These are phyloP conservation scores for Boloria selene DNA, from an alignment of 2,888 invertebrate genomes.

Conservation along the genomic window DNA sequence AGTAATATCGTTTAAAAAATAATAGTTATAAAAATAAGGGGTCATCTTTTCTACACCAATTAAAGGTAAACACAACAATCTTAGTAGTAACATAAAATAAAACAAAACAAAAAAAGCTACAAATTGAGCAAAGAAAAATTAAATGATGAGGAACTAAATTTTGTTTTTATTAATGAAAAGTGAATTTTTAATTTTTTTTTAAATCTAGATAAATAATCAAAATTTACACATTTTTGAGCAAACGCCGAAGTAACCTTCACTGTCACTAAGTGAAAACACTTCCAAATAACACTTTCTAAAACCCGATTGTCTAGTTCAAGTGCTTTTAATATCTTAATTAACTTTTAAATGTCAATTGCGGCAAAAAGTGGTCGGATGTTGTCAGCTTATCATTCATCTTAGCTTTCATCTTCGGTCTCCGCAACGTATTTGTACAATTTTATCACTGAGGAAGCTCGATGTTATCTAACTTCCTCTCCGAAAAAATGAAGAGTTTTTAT, in stretches of 20 bases:
- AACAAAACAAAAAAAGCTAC: too few species aligned
- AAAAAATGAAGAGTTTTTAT: constrained; percentile 4
- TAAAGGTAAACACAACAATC: too few species aligned
- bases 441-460: constrained; percentile 2
- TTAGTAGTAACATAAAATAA: too few species aligned
- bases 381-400: constrained; percentile 32
- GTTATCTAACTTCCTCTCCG: constrained; percentile 12
- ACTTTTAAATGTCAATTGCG: constrained; percentile 43
- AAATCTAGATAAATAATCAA: too few species aligned
- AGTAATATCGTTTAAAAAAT: too few species aligned
- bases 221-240: constrained; percentile 19
- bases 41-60: too few species aligned
- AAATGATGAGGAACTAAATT: too few species aligned
- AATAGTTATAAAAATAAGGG: too few species aligned
- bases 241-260: constrained; percentile 28
- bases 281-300: constrained; percentile 45
- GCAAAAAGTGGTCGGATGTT: constrained; percentile 34
- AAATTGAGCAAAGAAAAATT: too few species aligned
- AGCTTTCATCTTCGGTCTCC: constrained; percentile 36
- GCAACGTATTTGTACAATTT: constrained; percentile 16
- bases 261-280: constrained; percentile 30
- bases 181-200: too few species aligned
- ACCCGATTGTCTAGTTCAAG: constrained; percentile 38
- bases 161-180: too few species aligned
- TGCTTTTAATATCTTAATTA: constrained; percentile 38